Base-by-base conservation (phyloP, 2,888 invertebrate species). In the Kuschelorhynchus macadamiae region DNA sequence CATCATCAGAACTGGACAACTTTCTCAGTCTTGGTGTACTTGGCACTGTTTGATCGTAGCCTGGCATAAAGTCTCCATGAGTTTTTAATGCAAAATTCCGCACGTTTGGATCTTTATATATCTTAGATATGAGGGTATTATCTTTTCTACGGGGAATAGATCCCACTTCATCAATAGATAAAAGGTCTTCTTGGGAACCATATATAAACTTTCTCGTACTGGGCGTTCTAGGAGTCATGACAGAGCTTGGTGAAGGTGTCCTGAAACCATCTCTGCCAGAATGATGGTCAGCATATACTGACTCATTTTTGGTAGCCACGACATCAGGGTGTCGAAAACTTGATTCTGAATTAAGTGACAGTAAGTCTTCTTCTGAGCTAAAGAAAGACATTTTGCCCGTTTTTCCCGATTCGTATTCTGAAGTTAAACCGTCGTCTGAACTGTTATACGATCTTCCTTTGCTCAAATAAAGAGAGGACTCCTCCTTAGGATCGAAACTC, bases 81-180 rank as follows among this genome's bases (percentile, higher is more conserved):
- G 70, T 79, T 12, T 69, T 65, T 21, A 78, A 53, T 1, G 77
- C 80, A 61, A 77, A 77, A 42, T 72, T 75, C 16, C 76, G 56
- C 4, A 79, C 79, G 14, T 73, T 67, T 8, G 77, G 75, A 62
- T 78, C 75, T 20, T 75, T 71, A 50, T 80, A 79, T 52, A 78
- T 79, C 63, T 77, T 79, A 1, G 75, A 77, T 21, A 80, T 78
- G 25, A 78, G 52, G 0, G 80, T 79, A 55, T 79, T 79, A 63
- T 80, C 79, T 18, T 72, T 78, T 60, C 76, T 76, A 44, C 71
- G 75, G 2, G 65, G 72, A 3, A 20, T 21, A 11, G 32, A 20
- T 44, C 66, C 71, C 4, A 70, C 72, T 55, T 74, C 77, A 16
- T 76, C 74, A 8, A 73, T 67, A 0, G 71, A 70, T 7, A 77